These are phyloP conservation scores for Epizoanthus illoricatus DNA, from an alignment of 92 coral and sea anemone species.

Conservation along the genomic window DNA sequence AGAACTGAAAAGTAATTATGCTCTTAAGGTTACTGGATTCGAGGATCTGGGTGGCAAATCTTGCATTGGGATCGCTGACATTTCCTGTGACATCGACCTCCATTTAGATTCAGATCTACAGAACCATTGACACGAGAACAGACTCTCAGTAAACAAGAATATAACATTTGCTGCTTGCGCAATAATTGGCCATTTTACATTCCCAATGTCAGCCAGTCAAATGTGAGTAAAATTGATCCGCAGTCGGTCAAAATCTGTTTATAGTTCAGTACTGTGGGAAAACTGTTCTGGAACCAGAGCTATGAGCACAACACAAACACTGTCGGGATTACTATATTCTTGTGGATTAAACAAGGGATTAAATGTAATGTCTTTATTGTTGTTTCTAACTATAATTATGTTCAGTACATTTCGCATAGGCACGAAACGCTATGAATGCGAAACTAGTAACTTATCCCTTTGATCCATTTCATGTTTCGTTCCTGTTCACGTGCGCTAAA, in stretches of 20 bases:
- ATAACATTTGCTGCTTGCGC: background rate
- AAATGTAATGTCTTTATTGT: constrained; percentile 1
- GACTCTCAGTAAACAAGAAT: background rate
- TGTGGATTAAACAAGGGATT: constrained; percentile 24
- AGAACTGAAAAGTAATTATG: constrained; percentile 4
- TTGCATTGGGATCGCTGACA: constrained; percentile 6
- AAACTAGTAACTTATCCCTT: background rate
- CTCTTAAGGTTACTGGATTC: background rate
- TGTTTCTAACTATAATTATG: constrained; percentile 7
- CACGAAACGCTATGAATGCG: constrained; percentile 3
- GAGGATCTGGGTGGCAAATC: constrained; percentile 32
- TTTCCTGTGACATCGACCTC: constrained; percentile 33
- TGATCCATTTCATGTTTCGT: background rate
- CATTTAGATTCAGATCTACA: constrained; percentile 33
- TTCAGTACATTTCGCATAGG: background rate
- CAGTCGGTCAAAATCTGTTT: background rate
- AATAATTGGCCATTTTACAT: background rate
- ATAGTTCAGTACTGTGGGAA: background rate
- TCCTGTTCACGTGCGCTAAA: background rate
- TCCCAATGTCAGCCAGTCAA: background rate
- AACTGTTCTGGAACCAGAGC: constrained; percentile 22
- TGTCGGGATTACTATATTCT: background rate
- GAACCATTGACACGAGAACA: background rate
- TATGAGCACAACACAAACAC: background rate
- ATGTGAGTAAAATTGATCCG: background rate